A percentile compares a stretch with the other conserved stretches of the same genome.
Evolutionary conservation across 1,140 invertebrate species (phyloP).

Genomic region (Dinothrombium tinctorium): DNA sequence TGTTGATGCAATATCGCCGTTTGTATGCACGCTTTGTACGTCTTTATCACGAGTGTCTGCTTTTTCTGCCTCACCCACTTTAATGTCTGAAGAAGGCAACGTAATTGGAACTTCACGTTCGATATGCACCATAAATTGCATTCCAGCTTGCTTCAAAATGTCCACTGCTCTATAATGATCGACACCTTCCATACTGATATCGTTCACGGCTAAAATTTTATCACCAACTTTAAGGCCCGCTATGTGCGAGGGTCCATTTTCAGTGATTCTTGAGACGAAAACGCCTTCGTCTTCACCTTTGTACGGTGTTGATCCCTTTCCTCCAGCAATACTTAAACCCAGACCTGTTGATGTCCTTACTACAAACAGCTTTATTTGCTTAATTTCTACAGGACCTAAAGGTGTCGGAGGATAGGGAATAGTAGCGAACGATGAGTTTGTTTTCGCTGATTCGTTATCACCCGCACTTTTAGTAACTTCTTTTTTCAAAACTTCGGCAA

Average conservation of each 20-base stretch:
- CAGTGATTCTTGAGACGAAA: constrained; percentile 48
- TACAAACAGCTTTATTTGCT: constrained; percentile 43
- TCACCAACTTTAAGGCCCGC: constrained; percentile 68
- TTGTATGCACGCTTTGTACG: no score
- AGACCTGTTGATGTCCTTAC: constrained; percentile 25
- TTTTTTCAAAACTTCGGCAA: constrained; percentile 8
- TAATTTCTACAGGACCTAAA: background rate
- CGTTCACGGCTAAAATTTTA: constrained; percentile 82
- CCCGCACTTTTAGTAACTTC: background rate
- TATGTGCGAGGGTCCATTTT: constrained; percentile 56
- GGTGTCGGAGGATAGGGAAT: background rate
- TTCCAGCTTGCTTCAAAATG: constrained; percentile 66
- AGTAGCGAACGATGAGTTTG: background rate
- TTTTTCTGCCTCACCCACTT: no score
- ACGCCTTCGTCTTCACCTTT: constrained; percentile 65
- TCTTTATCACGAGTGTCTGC: no score
- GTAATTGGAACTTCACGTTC: constrained; percentile 18
- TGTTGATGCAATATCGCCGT: no score
- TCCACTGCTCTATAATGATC: constrained; percentile 90
- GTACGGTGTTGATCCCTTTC: constrained; percentile 77
- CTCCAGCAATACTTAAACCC: constrained; percentile 73
- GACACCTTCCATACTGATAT: constrained; percentile 52
- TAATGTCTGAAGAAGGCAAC: no score
- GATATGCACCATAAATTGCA: constrained; percentile 53
- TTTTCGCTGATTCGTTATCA: constrained; percentile 1